Evolutionary conservation across 2,888 invertebrate species (phyloP).

Genomic region (Oasisia sp.): DNA sequence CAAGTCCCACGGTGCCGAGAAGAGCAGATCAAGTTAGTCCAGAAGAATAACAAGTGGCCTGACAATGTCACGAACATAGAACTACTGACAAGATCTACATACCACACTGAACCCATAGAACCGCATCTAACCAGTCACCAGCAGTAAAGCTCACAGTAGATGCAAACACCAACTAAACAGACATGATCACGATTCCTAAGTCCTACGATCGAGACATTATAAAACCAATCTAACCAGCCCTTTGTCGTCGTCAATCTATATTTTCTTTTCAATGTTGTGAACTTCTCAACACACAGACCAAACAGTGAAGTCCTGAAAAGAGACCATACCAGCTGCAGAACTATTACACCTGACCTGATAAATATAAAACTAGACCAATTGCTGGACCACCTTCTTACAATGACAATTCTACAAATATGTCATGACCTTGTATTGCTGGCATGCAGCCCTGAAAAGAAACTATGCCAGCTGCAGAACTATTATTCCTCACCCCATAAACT

Average conservation of each 20-base stretch:
- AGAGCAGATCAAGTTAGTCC: background rate
- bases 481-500: no score
- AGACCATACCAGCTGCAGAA: no score
- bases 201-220: background rate
- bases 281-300: no score
- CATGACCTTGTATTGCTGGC: no score
- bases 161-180: background rate
- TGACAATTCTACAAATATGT: no score
- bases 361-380: no score
- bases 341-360: no score
- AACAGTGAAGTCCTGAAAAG: no score
- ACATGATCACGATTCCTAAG: background rate
- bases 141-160: background rate
- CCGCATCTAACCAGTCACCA: background rate
- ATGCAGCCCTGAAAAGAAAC: no score
- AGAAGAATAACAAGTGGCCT: background rate
- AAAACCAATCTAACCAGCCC: background rate
- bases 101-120: background rate
- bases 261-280: background rate
- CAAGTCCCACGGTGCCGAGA: background rate
- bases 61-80: background rate
- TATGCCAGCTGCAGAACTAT: no score
- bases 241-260: background rate
- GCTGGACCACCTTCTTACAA: no score
- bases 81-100: background rate